Conservation (phyloP, 2,797 vertebrate species). For the Siniperca undulata region DNA sequence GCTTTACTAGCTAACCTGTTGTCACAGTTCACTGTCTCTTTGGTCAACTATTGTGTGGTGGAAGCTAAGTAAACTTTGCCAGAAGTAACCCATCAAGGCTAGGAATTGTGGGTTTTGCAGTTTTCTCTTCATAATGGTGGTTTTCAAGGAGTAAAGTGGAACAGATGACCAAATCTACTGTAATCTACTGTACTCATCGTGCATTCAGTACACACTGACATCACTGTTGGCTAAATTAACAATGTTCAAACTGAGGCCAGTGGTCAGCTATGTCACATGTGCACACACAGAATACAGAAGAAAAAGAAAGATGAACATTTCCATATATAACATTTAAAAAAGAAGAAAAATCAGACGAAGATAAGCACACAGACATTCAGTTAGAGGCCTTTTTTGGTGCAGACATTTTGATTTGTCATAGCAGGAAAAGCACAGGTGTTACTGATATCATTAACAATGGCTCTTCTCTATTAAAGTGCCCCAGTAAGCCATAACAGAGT, state of each 20-base stretch:
- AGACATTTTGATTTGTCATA: background rate
- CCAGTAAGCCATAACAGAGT: background rate
- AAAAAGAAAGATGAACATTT: background rate
- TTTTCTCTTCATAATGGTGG: background rate
- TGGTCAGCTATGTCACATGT: background rate
- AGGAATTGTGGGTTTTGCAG: background rate
- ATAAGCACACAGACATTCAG: too few relatives aligned
- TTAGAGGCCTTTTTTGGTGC: background rate
- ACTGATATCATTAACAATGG: background rate
- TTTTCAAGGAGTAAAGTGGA: background rate
- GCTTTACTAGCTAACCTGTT: too few relatives aligned
- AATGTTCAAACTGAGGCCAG: background rate
- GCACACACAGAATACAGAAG: background rate
- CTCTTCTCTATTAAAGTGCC: background rate
- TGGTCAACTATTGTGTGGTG: background rate
- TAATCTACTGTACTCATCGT: too few relatives aligned
- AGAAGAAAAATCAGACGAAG: too few relatives aligned
- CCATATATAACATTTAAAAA: too few relatives aligned
- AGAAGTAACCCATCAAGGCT: background rate
- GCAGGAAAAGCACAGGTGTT: slow-evolving; percentile 1
- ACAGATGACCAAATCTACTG: background rate
- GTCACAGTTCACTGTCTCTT: background rate
- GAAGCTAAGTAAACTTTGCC: background rate
- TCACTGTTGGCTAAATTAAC: background rate
- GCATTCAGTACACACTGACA: background rate